These are phyloP conservation scores for Micrasema minimum DNA, from an alignment of 1,140 invertebrate species.

Conservation along the genomic window DNA sequence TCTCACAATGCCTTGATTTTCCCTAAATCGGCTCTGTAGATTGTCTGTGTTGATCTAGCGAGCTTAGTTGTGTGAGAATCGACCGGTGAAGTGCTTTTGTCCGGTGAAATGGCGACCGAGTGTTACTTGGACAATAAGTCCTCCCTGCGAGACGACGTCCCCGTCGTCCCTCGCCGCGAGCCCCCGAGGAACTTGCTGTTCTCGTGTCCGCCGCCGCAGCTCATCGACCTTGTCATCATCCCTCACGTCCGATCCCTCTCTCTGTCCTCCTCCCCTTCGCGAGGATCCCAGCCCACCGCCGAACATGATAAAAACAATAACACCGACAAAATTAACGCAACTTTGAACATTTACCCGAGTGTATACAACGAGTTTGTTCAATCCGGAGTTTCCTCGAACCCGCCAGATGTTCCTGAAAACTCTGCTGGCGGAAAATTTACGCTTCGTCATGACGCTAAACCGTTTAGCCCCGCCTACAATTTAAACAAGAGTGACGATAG, in stretches of 20 bases:
- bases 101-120: constrained; percentile 32
- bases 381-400: not conserved
- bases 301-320: constrained; percentile 33
- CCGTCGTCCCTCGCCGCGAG: constrained; percentile 27
- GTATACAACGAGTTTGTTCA: constrained; percentile 22
- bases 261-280: constrained; percentile 9
- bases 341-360: constrained; percentile 26
- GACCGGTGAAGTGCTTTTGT: constrained; percentile 25
- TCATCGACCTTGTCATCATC: constrained; percentile 42
- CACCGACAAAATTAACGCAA: constrained; percentile 29
- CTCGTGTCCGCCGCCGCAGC: constrained; percentile 42
- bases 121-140: constrained; percentile 31
- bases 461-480: constrained; percentile 37
- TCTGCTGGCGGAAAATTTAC: constrained; percentile 7
- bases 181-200: constrained; percentile 47
- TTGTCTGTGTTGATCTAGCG: not conserved
- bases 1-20: constrained; percentile 23
- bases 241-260: constrained; percentile 48
- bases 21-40: constrained; percentile 3
- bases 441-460: constrained; percentile 43
- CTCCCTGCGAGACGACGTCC: not conserved
- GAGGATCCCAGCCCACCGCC: not conserved
- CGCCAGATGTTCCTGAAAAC: not conserved
- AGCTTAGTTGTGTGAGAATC: not conserved
- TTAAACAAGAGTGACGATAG: constrained; percentile 4